Percentiles rank a stretch among this genome's conserved stretches.
Conservation (phyloP, 2,113 vertebrate species). For the Pogona vitticeps region DNA sequence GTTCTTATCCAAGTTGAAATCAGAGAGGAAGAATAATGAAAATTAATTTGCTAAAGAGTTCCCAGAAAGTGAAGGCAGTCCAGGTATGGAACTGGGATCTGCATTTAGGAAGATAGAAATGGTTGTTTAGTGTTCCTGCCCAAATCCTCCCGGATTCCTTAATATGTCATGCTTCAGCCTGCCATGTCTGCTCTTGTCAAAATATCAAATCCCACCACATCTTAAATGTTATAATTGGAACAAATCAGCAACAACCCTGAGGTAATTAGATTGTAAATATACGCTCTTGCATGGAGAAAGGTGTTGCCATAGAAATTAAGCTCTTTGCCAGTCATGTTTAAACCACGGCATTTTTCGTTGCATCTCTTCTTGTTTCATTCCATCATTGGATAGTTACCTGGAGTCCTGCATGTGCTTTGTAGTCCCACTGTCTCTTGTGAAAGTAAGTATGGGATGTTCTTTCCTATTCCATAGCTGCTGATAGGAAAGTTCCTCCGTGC, state of each 20-base stretch:
- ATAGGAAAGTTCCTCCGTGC: background rate
- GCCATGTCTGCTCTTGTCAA: background rate
- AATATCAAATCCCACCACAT: background rate
- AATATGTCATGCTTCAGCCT: background rate
- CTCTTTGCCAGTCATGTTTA: background rate
- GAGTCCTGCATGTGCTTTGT: background rate
- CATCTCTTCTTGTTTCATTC: background rate
- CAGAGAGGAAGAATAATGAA: too few species aligned
- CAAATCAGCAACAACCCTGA: background rate
- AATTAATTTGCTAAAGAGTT: background rate
- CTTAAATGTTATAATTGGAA: background rate
- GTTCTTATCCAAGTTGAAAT: background rate
- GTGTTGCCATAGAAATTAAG: background rate
- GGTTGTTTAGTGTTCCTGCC: background rate
- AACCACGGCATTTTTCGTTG: background rate
- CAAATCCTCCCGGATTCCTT: background rate
- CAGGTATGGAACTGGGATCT: background rate
- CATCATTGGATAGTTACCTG: background rate
- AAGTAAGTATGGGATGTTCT: background rate
- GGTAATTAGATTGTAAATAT: background rate
- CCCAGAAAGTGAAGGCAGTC: background rate
- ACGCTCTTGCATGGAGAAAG: background rate
- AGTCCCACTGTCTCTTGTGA: background rate
- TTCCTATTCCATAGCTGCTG: background rate
- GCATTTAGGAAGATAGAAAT: background rate